Base-by-base conservation (phyloP, 1,140 invertebrate species). In the Heliothis virescens region DNA sequence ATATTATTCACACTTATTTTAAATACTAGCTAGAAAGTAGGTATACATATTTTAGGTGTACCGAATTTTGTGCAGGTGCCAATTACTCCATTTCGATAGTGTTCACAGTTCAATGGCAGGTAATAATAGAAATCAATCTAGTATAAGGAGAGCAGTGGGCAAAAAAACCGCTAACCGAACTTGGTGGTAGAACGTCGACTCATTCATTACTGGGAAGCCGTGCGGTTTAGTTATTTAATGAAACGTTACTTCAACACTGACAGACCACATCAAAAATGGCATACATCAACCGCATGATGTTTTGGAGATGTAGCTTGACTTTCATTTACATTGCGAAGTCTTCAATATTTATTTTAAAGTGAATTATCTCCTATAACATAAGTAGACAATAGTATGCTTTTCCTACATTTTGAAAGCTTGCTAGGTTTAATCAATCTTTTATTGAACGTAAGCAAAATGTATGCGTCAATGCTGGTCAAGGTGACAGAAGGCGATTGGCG, bases 111-210 rank as follows among this genome's bases (percentile, higher is more conserved):
- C 87, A 80, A 85, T 82, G 81, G 57, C 82, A 78, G 80, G 69
- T 85, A 89, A 89, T 90, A 90, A 91, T 91, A 90, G 90, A 92
- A 93, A 91, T 93, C 88, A 91, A 93, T 92, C 83, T 87, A 79
- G 76, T 80, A 82, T 87, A 88, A 90, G 82, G 87, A 89, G 88
- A 91, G 86, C 87, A 88, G 83, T 84, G 80, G 86, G 87, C 84
- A 92, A 93, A 93, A 92, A 91, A 91, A 86, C 91, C 89, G 90
- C 88, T 92, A 91, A 88, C 86, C 87, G 86, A 93, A 93, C 86
- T 89, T 89, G 80, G 87, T 85, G 83, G 85, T 84, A 84, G 84
- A 88, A 82, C 86, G 84, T 87, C 85, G 83, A 89, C 85, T 91
- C 89, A 91, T 92, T 91, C 90, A 92, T 89, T 92, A 90, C 85